These are phyloP conservation scores for Zoanthus sansibaricus DNA, from an alignment of 92 coral and sea anemone species.

Conservation along the genomic window DNA sequence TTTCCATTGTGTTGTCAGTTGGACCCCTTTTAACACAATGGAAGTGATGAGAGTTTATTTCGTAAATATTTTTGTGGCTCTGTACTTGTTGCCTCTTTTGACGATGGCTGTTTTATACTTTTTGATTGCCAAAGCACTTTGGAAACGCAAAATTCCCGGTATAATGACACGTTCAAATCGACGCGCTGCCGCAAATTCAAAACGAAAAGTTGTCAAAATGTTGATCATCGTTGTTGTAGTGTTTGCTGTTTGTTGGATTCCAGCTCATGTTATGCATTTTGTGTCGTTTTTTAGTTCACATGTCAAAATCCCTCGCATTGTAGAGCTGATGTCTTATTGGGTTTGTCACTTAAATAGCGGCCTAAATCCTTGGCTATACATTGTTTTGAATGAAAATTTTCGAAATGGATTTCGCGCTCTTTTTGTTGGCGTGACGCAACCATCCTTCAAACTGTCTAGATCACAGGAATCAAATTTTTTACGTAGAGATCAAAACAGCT, in stretches of 20 bases:
- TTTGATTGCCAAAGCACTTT: constrained; percentile 72
- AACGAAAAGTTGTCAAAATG: constrained; percentile 81
- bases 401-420: constrained; percentile 68
- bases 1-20: constrained; percentile 57
- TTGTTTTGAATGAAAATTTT: constrained; percentile 78
- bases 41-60: constrained; percentile 64
- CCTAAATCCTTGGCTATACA: constrained; percentile 72
- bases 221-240: constrained; percentile 47
- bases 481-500: background rate
- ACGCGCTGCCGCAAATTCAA: constrained; percentile 77
- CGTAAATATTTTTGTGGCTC: constrained; percentile 53
- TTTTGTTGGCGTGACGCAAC: constrained; percentile 1
- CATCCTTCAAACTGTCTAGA: background rate
- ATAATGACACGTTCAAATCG: constrained; percentile 58
- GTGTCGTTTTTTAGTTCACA: constrained; percentile 64
- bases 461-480: background rate
- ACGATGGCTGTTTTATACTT: constrained; percentile 66
- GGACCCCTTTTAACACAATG: constrained; percentile 74
- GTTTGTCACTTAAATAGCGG: constrained; percentile 82
- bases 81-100: constrained; percentile 70
- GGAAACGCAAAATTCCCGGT: constrained; percentile 86
- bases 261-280: constrained; percentile 82
- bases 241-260: constrained; percentile 70
- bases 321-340: constrained; percentile 70
- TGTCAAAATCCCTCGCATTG: constrained; percentile 41